Evolutionary conservation across 2,888 invertebrate genomes (phyloP).

Genomic region (Lottia scabra): DNA sequence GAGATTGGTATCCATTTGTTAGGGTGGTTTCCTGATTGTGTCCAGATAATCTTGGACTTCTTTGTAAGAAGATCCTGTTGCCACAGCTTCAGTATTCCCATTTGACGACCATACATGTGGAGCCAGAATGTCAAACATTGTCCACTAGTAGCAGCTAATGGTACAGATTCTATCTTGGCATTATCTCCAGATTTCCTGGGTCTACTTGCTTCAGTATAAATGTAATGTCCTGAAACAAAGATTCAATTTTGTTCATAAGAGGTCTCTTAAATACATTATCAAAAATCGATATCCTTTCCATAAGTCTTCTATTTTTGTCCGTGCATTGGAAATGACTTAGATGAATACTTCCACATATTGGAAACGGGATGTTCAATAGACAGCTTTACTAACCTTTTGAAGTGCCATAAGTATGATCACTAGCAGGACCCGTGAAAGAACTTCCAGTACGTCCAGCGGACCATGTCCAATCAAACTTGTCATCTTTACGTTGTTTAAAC

Average conservation of each 20-base stretch:
- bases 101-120: constrained; percentile 57
- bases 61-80: constrained; percentile 17
- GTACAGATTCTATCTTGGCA: constrained; percentile 63
- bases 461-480: constrained; percentile 61
- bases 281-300: too few species aligned
- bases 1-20: constrained; percentile 48
- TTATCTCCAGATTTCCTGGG: constrained; percentile 74
- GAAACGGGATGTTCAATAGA: too few species aligned
- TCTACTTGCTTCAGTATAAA: constrained; percentile 69
- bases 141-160: constrained; percentile 34
- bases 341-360: too few species aligned
- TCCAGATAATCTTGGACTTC: constrained; percentile 29
- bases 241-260: background rate
- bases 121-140: constrained; percentile 63
- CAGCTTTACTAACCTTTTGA: constrained; percentile 34
- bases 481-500: constrained; percentile 49
- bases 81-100: constrained; percentile 55
- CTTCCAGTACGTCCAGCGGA: constrained; percentile 41
- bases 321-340: too few species aligned
- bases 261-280: too few species aligned
- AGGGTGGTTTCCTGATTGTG: constrained; percentile 43
- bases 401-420: constrained; percentile 58
- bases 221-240: constrained; percentile 50
- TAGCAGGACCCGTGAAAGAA: constrained; percentile 49
- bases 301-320: too few species aligned